Evolutionary conservation across 2,113 vertebrate species (phyloP), one percentile per base, ranked within the genome.

Genomic region (Serinus canaria): DNA sequence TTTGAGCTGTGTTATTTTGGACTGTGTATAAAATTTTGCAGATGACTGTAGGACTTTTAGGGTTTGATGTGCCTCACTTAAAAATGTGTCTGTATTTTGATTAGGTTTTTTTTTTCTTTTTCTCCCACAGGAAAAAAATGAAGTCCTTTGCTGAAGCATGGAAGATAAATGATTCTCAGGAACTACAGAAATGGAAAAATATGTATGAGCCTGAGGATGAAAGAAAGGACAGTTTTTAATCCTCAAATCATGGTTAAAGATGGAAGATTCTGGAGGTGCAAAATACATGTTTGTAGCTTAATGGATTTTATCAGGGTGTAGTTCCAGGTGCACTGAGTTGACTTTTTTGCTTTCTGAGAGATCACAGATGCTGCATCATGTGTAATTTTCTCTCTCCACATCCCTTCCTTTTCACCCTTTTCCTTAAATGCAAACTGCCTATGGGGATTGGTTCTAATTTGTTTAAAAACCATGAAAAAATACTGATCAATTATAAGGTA

Each of bases 61-160:
- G 44, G 18, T 58, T 67, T 80, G 33, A 39, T 80, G 43, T 62
- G 13, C 58, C 78, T 86, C 41, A 59, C 37, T 86, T 84, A 64
- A 87, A 84, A 93, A 80, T 47, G 4, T 82, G 30, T 68, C 60
- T 15, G 1, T 70, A 59, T 92, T 93, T 92, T 91, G 64, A 86
- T 10, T 72, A 31, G 18, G 37, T 3, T 66, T 59, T 64, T 12
- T 82, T 67, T 60, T 70, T 88, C 8, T 55, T 33, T 83, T 35
- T 6, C 69, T 49, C 17, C 5, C 20, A 12, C 84, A 98, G 98
- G 83, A 97, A 96, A 90, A 97, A 90, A 14, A 94, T 98, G 0
- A 97, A 96, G 75, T 94, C 72, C 53, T 98, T 98, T 97, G 66
- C 92, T 69, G 94, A 96, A 62, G 58, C 96, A 9, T 98, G 98